Percentiles rank a stretch among this genome's conserved stretches.
phyloP scores from a whole-genome alignment of 2,797 vertebrate species.

The Paramormyrops hopkinsi region DNA sequence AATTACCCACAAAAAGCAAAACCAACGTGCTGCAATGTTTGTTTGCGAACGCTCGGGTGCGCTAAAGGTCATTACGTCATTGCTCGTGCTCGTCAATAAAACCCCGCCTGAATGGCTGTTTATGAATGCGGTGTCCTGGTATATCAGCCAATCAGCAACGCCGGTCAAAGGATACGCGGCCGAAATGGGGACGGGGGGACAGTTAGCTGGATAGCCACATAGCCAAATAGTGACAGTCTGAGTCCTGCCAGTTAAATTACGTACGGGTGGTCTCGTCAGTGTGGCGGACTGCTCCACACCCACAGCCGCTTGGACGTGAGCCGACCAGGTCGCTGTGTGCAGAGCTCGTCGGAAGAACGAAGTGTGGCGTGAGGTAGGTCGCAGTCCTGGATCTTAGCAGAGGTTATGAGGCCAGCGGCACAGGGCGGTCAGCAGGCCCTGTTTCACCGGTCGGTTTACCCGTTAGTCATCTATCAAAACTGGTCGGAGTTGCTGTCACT shows the following conservation, averaged over 20 bases:
- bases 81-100: background rate
- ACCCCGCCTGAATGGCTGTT: background rate
- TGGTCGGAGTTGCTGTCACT: background rate
- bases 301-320: background rate
- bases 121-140: background rate
- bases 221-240: background rate
- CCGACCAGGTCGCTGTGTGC: background rate
- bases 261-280: background rate
- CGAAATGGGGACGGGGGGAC: background rate
- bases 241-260: background rate
- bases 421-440: background rate
- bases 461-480: background rate
- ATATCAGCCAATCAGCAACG: background rate
- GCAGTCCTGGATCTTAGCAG: background rate
- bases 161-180: background rate
- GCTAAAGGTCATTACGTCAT: constrained; percentile 1
- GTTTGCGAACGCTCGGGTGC: background rate
- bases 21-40: background rate
- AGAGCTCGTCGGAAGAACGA: background rate
- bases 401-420: constrained; percentile 2
- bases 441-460: background rate
- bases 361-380: constrained; percentile 4
- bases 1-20: background rate
- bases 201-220: constrained; percentile 11
- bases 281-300: background rate